Evolutionary conservation across 1,140 invertebrate species (phyloP).

Genomic region (Eriocheir sinensis): DNA sequence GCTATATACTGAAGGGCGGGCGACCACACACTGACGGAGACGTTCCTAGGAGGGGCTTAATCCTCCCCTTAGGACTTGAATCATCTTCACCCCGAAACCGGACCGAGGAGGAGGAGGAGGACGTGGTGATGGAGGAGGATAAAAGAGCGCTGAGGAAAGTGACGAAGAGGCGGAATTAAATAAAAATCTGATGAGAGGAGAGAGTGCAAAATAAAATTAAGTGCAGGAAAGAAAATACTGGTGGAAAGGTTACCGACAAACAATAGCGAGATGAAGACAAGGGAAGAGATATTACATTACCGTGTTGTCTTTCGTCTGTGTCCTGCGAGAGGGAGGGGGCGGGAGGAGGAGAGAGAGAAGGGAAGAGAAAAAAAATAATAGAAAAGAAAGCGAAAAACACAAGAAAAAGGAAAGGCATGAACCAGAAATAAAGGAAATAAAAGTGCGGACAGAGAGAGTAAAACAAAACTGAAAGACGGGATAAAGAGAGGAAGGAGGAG

Average conservation of each 20-base stretch:
- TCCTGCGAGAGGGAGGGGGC: background rate
- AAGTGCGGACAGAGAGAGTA: slow-evolving; percentile 6
- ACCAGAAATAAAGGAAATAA: background rate
- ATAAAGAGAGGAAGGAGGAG: background rate
- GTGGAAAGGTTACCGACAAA: no score
- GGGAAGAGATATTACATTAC: no score
- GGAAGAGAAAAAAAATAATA: background rate
- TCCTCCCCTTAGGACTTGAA: background rate
- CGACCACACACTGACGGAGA: slow-evolving; percentile 9
- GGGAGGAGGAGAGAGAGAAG: background rate
- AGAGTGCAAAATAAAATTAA: no score
- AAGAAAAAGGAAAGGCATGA: background rate
- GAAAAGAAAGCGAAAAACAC: no score
- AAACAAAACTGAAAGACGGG: background rate
- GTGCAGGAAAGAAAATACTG: no score
- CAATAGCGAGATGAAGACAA: no score
- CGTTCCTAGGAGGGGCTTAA: background rate
- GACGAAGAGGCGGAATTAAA: background rate
- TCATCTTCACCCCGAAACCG: background rate
- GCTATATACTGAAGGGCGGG: background rate
- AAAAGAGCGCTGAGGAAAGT: background rate
- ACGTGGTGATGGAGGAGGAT: background rate
- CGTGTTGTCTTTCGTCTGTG: no score
- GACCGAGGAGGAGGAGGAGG: background rate
- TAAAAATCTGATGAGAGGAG: background rate